These are phyloP conservation scores for Paramuricea clavata DNA, from an alignment of 92 coral and sea anemone species.

Conservation along the genomic window DNA sequence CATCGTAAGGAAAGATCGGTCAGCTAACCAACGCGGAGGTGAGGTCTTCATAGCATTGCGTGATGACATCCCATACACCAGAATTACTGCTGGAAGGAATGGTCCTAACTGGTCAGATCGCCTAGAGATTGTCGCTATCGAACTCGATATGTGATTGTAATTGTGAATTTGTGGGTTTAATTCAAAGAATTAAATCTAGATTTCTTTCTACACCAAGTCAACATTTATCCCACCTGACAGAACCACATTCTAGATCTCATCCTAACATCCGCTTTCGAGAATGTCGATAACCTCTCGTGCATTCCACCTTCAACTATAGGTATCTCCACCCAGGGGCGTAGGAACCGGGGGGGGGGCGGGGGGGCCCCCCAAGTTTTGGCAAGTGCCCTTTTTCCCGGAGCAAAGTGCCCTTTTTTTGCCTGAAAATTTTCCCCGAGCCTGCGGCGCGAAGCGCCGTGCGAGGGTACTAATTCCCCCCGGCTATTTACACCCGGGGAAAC, in stretches of 20 bases:
- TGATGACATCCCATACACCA: conserved; percentile 7
- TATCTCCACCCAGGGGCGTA: too few relatives aligned
- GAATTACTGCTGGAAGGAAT: not conserved
- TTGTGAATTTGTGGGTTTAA: too few relatives aligned
- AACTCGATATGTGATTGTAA: too few relatives aligned
- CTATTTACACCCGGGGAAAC: too few relatives aligned
- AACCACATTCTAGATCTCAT: conserved; percentile 59
- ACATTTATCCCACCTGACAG: conserved; percentile 51
- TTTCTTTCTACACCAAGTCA: conserved; percentile 58
- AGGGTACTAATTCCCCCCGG: too few relatives aligned
- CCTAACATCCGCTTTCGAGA: conserved; percentile 52
- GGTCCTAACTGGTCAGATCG: conserved; percentile 26
- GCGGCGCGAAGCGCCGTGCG: too few relatives aligned
- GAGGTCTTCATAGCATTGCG: conserved; percentile 52
- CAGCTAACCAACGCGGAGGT: conserved; percentile 61
- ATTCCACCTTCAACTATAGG: conserved; percentile 13
- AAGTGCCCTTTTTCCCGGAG: too few relatives aligned
- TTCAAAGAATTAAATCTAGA: conserved; percentile 48
- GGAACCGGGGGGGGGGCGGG: too few relatives aligned
- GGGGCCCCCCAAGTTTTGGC: too few relatives aligned
- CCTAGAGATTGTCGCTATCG: conserved; percentile 18
- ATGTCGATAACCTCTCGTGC: conserved; percentile 31
- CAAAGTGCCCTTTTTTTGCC: too few relatives aligned
- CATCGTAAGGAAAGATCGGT: conserved; percentile 56
- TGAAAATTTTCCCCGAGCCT: too few relatives aligned